These are phyloP conservation scores for Lycorma delicatula DNA, from an alignment of 1,140 invertebrate species.

Conservation along the genomic window DNA sequence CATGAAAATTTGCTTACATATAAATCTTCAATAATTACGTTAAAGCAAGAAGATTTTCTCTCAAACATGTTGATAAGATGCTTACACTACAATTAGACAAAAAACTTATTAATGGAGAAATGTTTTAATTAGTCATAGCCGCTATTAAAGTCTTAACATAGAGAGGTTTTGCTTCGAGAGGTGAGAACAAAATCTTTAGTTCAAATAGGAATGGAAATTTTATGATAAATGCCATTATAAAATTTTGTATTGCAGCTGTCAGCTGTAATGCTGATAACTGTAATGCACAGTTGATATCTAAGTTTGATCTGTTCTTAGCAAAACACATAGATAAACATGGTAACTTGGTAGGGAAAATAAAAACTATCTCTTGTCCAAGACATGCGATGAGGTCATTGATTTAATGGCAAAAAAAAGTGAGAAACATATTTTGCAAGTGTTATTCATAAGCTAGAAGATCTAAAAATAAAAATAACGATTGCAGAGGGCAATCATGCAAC, in stretches of 20 bases:
- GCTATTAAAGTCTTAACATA: too few species aligned
- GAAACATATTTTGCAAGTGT: conserved; percentile 16
- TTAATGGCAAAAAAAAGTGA: conserved; percentile 28
- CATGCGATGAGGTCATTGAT: conserved; percentile 34
- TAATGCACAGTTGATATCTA: too few species aligned
- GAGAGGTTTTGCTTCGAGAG: too few species aligned
- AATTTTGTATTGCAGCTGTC: too few species aligned
- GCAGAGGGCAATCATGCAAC: conserved; percentile 35
- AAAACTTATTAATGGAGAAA: conserved; percentile 13
- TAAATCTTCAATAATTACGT: conserved; percentile 13
- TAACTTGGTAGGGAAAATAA: conserved; percentile 31
- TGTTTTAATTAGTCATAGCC: too few species aligned
- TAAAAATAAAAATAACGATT: conserved; percentile 22
- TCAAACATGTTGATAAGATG: conserved; percentile 13
- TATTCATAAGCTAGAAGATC: background rate
- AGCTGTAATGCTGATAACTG: too few species aligned
- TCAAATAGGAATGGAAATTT: too few species aligned
- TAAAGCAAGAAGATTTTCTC: conserved; percentile 15
- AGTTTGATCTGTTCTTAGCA: conserved; percentile 34
- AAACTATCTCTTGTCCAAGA: conserved; percentile 34
- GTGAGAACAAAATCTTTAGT: too few species aligned
- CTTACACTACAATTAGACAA: conserved; percentile 13
- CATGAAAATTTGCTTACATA: conserved; percentile 17
- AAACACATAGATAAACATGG: conserved; percentile 31
- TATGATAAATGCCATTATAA: too few species aligned